phyloP scores from a whole-genome alignment of 2,113 vertebrate genomes.

The Cettia cetti region DNA sequence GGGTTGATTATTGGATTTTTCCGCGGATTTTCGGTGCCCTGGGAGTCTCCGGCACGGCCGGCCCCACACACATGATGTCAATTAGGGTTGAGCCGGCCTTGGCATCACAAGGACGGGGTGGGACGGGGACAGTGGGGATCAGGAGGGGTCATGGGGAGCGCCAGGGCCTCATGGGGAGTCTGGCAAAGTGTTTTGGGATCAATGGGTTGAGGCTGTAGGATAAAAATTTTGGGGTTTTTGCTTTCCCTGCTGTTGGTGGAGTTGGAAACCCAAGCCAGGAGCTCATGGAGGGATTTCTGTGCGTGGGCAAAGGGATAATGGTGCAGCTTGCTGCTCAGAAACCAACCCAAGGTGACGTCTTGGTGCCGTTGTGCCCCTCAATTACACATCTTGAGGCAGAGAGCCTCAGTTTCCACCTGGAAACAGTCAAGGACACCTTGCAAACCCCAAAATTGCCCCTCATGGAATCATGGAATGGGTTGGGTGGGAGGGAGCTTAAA shows the following conservation, averaged over 20 bases:
- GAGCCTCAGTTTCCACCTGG: not conserved
- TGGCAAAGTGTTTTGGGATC: accelerated
- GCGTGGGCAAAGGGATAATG: not conserved
- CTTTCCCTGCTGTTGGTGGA: not conserved
- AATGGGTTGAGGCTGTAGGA: not conserved
- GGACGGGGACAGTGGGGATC: not conserved
- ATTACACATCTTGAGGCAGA: accelerated
- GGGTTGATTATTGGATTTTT: not conserved
- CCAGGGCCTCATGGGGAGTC: not conserved
- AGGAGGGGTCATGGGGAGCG: not conserved
- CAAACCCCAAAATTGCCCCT: not conserved
- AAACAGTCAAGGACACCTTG: not conserved
- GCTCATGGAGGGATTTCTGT: accelerated
- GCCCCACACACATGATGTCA: not conserved
- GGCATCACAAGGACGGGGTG: not conserved
- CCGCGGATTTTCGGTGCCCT: not conserved
- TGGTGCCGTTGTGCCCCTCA: accelerated
- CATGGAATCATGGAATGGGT: not conserved
- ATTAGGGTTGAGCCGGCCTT: not conserved
- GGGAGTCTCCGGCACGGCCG: not conserved
- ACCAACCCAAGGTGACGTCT: accelerated
- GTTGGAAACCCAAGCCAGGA: not conserved
- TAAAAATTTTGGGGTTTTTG: not conserved
- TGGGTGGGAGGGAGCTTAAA: not conserved
- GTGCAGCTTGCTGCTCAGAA: not conserved